These are phyloP conservation scores for Eonycteris spelaea DNA, from an alignment of 2,113 vertebrate species.

Conservation along the genomic window DNA sequence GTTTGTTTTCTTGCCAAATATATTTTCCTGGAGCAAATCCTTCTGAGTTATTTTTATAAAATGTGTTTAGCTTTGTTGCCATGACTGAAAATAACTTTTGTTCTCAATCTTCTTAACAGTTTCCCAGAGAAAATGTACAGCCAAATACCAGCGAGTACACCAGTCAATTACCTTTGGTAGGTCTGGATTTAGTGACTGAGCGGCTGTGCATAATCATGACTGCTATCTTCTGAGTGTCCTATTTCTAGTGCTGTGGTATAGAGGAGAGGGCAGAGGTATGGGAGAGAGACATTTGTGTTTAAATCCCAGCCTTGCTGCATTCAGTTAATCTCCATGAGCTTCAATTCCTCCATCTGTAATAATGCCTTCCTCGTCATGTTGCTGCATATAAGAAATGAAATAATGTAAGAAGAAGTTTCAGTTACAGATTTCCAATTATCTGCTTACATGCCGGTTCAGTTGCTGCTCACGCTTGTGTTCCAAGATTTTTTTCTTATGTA, in stretches of 20 bases:
- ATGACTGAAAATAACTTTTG: constrained; percentile 47
- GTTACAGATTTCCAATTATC: neutral
- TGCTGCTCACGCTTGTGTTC: neutral
- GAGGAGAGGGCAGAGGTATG: neutral
- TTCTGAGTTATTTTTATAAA: constrained; percentile 46
- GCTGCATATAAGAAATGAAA: neutral
- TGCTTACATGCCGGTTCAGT: neutral
- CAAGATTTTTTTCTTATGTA: neutral
- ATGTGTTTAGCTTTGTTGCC: constrained; percentile 43
- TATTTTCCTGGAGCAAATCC: constrained; percentile 33
- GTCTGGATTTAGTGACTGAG: neutral
- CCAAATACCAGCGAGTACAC: neutral
- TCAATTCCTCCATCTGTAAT: neutral
- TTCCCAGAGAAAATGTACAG: neutral
- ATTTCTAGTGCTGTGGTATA: neutral
- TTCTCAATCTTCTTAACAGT: constrained; percentile 29
- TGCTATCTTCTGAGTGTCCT: neutral
- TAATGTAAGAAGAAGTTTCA: neutral
- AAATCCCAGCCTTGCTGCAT: neutral
- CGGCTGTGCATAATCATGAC: neutral
- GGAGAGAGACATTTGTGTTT: neutral
- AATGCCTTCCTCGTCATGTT: neutral
- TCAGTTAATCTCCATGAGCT: neutral
- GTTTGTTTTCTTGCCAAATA: constrained; percentile 26
- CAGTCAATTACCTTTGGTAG: neutral